A percentile compares a stretch with the other conserved stretches of the same genome.
phyloP scores from a whole-genome alignment of 2,888 invertebrate species.

The Drosophila birchii region DNA sequence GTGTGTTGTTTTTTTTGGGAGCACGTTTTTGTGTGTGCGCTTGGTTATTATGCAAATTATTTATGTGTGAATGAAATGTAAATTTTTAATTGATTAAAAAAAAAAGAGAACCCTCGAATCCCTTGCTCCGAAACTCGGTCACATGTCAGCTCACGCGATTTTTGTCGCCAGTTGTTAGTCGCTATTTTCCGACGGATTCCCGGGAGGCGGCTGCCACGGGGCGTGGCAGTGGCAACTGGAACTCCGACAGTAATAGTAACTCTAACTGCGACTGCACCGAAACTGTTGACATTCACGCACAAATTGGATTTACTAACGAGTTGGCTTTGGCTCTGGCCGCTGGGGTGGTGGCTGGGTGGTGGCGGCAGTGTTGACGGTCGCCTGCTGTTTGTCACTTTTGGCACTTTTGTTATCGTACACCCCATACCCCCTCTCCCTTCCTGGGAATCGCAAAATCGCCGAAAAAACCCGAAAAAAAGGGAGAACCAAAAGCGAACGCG shows the following conservation, averaged over 20 bases:
- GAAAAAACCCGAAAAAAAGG: conserved; percentile 9
- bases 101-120: conserved; percentile 18
- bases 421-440: not conserved
- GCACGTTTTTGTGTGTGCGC: conserved; percentile 31
- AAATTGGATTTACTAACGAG: conserved; percentile 78
- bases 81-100: conserved; percentile 72
- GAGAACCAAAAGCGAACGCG: conserved; percentile 26
- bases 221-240: conserved; percentile 28
- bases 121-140: conserved; percentile 53
- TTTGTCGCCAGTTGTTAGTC: conserved; percentile 31
- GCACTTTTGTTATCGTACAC: conserved; percentile 71
- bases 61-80: conserved; percentile 70
- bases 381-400: conserved; percentile 76
- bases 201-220: not conserved
- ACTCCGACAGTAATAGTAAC: conserved; percentile 37
- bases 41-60: conserved; percentile 70
- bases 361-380: conserved; percentile 59
- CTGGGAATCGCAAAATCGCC: conserved; percentile 14
- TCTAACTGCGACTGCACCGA: conserved; percentile 52
- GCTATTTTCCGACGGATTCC: conserved; percentile 4
- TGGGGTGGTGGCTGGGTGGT: too few relatives aligned
- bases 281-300: conserved; percentile 76
- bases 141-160: conserved; percentile 54
- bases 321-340: conserved; percentile 24
- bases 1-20: not conserved